These are phyloP conservation scores for Ancistrus triradiatus DNA, from an alignment of 2,113 vertebrate genomes.

Conservation along the genomic window DNA sequence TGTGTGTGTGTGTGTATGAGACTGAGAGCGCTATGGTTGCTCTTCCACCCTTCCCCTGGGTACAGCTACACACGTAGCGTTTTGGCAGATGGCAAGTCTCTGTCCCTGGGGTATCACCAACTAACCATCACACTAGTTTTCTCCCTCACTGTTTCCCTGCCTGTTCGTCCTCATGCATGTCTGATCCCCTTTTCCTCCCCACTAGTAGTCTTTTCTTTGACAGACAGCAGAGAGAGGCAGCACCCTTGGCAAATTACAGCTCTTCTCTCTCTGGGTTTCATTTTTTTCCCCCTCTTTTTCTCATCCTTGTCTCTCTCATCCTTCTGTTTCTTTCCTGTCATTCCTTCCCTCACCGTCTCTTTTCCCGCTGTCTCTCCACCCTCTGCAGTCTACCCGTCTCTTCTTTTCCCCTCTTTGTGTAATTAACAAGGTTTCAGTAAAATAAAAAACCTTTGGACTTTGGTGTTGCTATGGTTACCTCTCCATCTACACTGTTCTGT, in stretches of 20 bases:
- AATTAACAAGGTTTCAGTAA: slow-evolving; percentile 76
- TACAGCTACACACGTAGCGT: slow-evolving; percentile 51
- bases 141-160: slow-evolving; percentile 24
- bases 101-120: slow-evolving; percentile 59
- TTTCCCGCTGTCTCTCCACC: slow-evolving; percentile 13
- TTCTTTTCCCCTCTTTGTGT: slow-evolving; percentile 42
- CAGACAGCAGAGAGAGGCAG: slow-evolving; percentile 31
- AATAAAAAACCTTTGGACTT: slow-evolving; percentile 75
- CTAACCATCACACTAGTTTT: slow-evolving; percentile 38
- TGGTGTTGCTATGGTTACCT: slow-evolving; percentile 70
- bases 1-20: slow-evolving; percentile 11
- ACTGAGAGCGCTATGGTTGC: background rate
- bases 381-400: slow-evolving; percentile 34
- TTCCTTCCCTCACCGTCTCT: slow-evolving; percentile 3
- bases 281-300: background rate
- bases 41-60: slow-evolving; percentile 41
- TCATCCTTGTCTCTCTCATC: background rate
- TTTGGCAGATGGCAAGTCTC: slow-evolving; percentile 70
- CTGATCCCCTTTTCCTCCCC: slow-evolving; percentile 25
- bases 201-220: slow-evolving; percentile 28
- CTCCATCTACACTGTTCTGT: slow-evolving; percentile 53
- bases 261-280: background rate
- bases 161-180: slow-evolving; percentile 33
- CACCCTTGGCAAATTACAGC: slow-evolving; percentile 32
- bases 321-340: background rate